Evolutionary conservation across 2,113 vertebrate genomes (phyloP), one percentile per base, ranked within the genome.

Genomic region (Hippoglossus stenolepis): DNA sequence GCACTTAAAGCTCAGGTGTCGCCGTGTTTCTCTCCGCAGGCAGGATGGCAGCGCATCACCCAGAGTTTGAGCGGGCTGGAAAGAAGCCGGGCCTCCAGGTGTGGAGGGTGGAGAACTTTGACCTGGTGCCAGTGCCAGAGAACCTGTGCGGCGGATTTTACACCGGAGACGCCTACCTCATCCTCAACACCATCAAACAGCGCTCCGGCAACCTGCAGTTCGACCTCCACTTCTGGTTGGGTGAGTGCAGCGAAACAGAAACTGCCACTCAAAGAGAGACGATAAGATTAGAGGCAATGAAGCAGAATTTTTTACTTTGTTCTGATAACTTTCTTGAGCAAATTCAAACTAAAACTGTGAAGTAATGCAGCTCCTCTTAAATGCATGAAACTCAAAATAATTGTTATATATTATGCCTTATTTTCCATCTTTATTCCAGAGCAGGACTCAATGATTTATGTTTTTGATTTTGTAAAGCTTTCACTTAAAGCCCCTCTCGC

Each of bases 181-280:
- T 99, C 90, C 95, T 99, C 65, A 98, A 97, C 93, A 99, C 98
- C 47, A 96, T 99, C 90, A 95, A 93, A 60, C 96, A 98, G 70
- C 93, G 97, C 45, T 96, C 94, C 0, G 97, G 98, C 2, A 94
- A 83, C 73, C 94, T 99, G 76, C 98, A 99, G 93, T 98, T 97
- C 0, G 98, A 99, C 83, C 93, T 99, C 66, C 98, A 99, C 84
- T 99, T 97, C 94, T 99, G 98, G 98, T 82, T 99, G 57, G 98
- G 98, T 99, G 87, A 95, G 93, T 71, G 15, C 47, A 18, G 47
- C 47, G 11, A 43, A 2, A 0, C 47, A 51, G 15, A 51, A 11
- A 47, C 45, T 5, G 45, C 45, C 1, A 49, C 47, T 17, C 0
- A 47, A 17, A 47, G 45, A 47, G 15, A 21, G 9, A 11, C 18